Conservation (phyloP, 2,888 invertebrate species). For the Plagodis pulveraria region DNA sequence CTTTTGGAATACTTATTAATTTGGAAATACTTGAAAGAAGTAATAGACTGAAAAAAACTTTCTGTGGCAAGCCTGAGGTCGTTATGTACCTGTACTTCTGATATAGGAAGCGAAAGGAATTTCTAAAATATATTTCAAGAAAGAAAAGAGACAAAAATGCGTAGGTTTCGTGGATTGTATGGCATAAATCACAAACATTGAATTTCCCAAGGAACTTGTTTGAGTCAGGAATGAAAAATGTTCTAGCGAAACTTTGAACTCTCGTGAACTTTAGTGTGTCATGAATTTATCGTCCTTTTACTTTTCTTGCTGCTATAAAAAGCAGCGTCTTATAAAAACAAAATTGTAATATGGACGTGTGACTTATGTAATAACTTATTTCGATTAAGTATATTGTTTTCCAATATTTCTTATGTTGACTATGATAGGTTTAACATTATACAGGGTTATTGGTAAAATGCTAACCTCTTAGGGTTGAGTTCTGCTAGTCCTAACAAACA, state of each 20-base stretch:
- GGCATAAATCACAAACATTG: conserved; percentile 16
- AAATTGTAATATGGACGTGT: too few species aligned
- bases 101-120: conserved; percentile 6
- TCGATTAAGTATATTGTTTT: too few species aligned
- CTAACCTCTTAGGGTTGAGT: too few species aligned
- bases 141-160: conserved; percentile 12
- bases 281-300: conserved; percentile 10
- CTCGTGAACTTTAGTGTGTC: conserved; percentile 16
- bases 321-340: too few species aligned
- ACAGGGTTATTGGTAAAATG: too few species aligned
- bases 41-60: too few species aligned
- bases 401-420: too few species aligned
- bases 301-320: not conserved
- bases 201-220: conserved; percentile 13
- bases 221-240: conserved; percentile 21
- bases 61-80: not conserved
- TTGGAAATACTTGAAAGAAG: conserved; percentile 2
- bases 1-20: conserved; percentile 7
- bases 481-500: too few species aligned
- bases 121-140: conserved; percentile 3
- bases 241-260: conserved; percentile 13
- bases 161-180: conserved; percentile 10
- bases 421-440: not conserved
- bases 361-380: too few species aligned
- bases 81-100: conserved; percentile 6